A percentile compares a stretch with the other conserved stretches of the same genome.
These are phyloP conservation scores for Scaptomyza polygonia DNA, from an alignment of 2,888 invertebrate species.

Conservation along the genomic window DNA sequence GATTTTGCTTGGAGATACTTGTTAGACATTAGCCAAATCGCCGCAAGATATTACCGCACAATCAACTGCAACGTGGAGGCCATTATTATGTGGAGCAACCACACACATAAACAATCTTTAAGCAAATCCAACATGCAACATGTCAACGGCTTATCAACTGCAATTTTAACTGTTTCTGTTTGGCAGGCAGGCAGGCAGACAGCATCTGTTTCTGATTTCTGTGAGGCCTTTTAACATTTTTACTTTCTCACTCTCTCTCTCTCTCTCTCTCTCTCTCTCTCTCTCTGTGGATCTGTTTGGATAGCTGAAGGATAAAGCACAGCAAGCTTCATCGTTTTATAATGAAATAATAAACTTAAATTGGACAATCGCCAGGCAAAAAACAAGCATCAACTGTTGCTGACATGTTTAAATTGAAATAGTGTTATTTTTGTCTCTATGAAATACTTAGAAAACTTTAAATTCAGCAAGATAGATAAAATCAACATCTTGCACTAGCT, in stretches of 20 bases:
- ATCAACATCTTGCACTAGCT: no score
- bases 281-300: neutral
- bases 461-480: no score
- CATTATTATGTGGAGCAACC: slow-evolving; percentile 62
- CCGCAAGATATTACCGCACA: slow-evolving; percentile 65
- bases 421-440: neutral
- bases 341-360: no score
- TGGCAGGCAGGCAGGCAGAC: slow-evolving; percentile 6
- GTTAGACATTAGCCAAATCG: slow-evolving; percentile 25
- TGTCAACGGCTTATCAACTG: slow-evolving; percentile 71
- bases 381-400: neutral
- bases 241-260: slow-evolving; percentile 1
- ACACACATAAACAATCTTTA: slow-evolving; percentile 9
- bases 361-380: neutral
- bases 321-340: neutral
- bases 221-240: slow-evolving; percentile 29
- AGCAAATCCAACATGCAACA: slow-evolving; percentile 54
- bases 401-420: neutral
- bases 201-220: slow-evolving; percentile 35
- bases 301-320: neutral
- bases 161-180: slow-evolving; percentile 20
- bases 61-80: slow-evolving; percentile 12
- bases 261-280: slow-evolving; percentile 1
- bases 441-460: neutral
- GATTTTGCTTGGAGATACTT: slow-evolving; percentile 62